phyloP scores from a whole-genome alignment of 2,113 vertebrate genomes.

The human region DNA sequence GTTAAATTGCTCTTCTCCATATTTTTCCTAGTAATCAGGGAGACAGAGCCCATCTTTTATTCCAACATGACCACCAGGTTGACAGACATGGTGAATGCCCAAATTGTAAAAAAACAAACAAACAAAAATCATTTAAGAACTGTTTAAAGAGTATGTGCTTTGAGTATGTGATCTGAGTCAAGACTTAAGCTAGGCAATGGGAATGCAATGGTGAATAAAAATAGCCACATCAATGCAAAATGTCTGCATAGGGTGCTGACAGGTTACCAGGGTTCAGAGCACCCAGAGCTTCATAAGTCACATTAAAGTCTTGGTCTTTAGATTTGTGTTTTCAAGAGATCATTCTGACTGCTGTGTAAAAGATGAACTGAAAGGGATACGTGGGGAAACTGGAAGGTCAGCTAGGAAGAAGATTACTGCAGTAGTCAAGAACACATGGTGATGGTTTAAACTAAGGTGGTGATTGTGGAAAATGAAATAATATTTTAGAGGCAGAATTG shows the following conservation, averaged over 20 bases:
- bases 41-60: background rate
- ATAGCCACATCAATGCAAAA: background rate
- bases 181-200: background rate
- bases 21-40: slow-evolving; percentile 44
- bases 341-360: background rate
- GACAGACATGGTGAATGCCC: background rate
- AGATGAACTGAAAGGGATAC: background rate
- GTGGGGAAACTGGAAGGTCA: background rate
- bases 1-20: background rate
- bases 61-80: background rate
- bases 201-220: background rate
- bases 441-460: background rate
- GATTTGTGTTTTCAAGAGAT: background rate
- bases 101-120: background rate
- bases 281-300: no score
- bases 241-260: background rate
- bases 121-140: background rate
- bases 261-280: background rate
- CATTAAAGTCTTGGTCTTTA: background rate
- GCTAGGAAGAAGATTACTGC: background rate
- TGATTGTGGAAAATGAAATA: background rate
- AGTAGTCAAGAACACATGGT: background rate
- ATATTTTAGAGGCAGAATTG: background rate
- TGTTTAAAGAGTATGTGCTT: background rate
- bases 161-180: background rate